Evolutionary conservation across 2,888 invertebrate species (phyloP).

Genomic region (Branchipolynoe longqiensis): DNA sequence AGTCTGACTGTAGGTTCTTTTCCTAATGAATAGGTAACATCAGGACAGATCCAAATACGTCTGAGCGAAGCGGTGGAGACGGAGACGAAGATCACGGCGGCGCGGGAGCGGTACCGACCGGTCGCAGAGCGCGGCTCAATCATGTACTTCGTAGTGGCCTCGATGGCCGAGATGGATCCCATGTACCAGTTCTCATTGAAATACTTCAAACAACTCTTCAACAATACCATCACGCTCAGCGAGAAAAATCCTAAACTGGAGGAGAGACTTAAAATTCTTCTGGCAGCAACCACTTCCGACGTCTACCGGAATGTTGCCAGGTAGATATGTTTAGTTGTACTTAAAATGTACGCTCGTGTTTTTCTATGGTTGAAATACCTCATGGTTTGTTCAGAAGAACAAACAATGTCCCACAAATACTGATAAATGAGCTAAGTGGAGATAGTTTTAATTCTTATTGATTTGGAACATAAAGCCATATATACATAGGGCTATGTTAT

Average conservation of each 20-base stretch:
- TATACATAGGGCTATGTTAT: no score
- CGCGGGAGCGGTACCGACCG: slow-evolving; percentile 81
- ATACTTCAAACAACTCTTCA: slow-evolving; percentile 82
- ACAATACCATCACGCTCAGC: slow-evolving; percentile 79
- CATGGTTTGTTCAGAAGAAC: no score
- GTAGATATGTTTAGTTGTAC: no score
- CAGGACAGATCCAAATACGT: slow-evolving; percentile 80
- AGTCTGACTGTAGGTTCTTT: no score
- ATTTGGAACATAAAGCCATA: no score
- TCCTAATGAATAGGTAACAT: slow-evolving; percentile 82
- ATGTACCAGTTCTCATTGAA: slow-evolving; percentile 83
- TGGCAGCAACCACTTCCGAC: slow-evolving; percentile 78
- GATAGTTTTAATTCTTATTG: no score
- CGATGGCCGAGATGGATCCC: slow-evolving; percentile 81
- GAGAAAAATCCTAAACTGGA: slow-evolving; percentile 77
- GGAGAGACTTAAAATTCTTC: slow-evolving; percentile 77
- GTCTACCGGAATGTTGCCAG: slow-evolving; percentile 82
- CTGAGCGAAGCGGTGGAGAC: slow-evolving; percentile 81
- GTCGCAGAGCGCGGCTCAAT: slow-evolving; percentile 82
- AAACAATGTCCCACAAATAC: no score
- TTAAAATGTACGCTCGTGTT: no score
- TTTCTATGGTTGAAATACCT: no score
- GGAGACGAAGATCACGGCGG: slow-evolving; percentile 80
- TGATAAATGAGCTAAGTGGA: no score
- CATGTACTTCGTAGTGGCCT: slow-evolving; percentile 82